Evolutionary conservation across 2,888 invertebrate species (phyloP).

Genomic region (Napeogenes sylphis): DNA sequence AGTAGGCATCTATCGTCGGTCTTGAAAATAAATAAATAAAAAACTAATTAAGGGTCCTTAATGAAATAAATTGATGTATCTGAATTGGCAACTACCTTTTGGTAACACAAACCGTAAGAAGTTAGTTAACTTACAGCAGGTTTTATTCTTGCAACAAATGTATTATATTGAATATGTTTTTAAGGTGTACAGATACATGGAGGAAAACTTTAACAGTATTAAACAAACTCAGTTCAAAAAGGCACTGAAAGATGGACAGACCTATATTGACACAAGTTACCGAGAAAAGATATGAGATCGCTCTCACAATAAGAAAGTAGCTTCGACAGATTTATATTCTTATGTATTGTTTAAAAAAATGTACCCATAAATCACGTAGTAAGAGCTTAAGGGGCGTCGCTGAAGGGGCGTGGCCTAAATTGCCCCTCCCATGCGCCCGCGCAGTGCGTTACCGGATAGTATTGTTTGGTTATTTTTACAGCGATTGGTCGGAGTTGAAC

Average conservation of each 20-base stretch:
- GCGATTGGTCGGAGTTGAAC: slow-evolving; percentile 35
- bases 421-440: slow-evolving; percentile 52
- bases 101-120: too few species aligned
- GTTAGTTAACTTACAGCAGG: too few species aligned
- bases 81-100: too few species aligned
- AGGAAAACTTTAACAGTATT: too few species aligned
- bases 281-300: slow-evolving; percentile 19
- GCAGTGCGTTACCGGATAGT: slow-evolving; percentile 61
- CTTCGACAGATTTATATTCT: slow-evolving; percentile 33
- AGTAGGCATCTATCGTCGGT: too few species aligned
- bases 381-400: slow-evolving; percentile 48
- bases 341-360: slow-evolving; percentile 37
- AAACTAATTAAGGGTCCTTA: too few species aligned
- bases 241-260: slow-evolving; percentile 5
- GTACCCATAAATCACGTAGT: slow-evolving; percentile 39
- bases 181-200: too few species aligned
- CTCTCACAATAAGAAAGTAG: slow-evolving; percentile 24
- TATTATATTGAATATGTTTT: too few species aligned
- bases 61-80: too few species aligned
- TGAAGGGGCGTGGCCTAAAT: slow-evolving; percentile 52
- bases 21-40: too few species aligned
- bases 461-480: slow-evolving; percentile 49
- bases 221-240: neutral
- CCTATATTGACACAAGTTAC: slow-evolving; percentile 12
- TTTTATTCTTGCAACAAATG: too few species aligned